Evolutionary conservation across 2,113 vertebrate genomes (phyloP).

Genomic region (Galbula dea): DNA sequence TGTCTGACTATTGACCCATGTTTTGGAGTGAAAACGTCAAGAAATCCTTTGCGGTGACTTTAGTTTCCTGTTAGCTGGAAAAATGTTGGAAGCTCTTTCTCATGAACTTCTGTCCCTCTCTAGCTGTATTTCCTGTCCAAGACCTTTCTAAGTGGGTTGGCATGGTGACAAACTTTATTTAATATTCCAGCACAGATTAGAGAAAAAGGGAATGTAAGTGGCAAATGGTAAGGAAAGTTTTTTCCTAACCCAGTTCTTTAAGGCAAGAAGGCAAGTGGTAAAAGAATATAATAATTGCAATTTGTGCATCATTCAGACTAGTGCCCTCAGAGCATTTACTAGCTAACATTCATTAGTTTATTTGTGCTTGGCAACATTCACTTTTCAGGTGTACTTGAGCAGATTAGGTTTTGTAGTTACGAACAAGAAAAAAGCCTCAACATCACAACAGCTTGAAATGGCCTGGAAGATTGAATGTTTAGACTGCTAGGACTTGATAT

Average conservation of each 20-base stretch:
- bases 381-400: not conserved
- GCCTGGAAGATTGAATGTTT: not conserved
- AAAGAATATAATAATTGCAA: not conserved
- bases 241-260: not conserved
- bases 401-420: not conserved
- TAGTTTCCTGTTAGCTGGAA: conserved; percentile 50
- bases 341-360: not conserved
- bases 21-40: not conserved
- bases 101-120: conserved; percentile 11
- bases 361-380: not conserved
- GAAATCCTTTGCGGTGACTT: conserved; percentile 12
- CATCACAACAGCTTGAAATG: not conserved
- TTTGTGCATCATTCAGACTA: not conserved
- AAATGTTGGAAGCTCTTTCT: conserved; percentile 43
- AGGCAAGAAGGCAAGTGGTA: not conserved
- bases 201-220: not conserved
- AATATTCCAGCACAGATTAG: not conserved
- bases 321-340: not conserved
- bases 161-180: not conserved
- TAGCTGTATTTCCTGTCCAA: conserved; percentile 11
- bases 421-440: not conserved
- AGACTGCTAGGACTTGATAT: not conserved
- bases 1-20: not conserved
- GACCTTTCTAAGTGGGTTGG: not conserved
- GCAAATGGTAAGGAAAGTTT: not conserved